Base-by-base conservation (phyloP, 1,140 invertebrate genomes). In the Drosophila obscura region DNA sequence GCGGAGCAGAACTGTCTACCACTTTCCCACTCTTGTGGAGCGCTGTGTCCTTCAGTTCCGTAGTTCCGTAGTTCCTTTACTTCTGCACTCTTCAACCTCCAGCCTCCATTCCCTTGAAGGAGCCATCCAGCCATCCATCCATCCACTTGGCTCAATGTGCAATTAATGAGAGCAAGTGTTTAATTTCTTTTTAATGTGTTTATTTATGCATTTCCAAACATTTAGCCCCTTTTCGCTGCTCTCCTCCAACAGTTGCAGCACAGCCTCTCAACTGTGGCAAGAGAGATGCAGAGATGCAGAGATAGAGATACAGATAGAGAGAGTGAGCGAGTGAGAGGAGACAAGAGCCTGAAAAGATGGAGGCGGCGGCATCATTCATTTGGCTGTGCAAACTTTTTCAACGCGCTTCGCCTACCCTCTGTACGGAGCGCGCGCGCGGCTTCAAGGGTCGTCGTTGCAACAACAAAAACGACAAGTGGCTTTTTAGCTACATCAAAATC, bases 401-500 rank as follows among this genome's bases (percentile, higher is more conserved):
- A 87, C 82, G 81, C 81, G 81, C 81, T 69, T 69, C 45, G 50
- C 80, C 50, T 2, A 7, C 5, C 26, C 19, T 1, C 19, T 1
- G 1, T 1, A 1, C 19, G 19, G 1, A 19, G 19, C 19, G 19
- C 19, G 19, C 9, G 9, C 31, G 31, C 9, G 73, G 53, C 63
- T 81, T 80, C 68, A 81, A 84, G 80, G 62, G 60, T 57, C 45
- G 60, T 57, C 45, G 62, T 62, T 52, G 52, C 63, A 71, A 58
- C 64, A 71, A 51, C 67, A 77, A 72, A 63, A 77, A 77, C 69
- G 78, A 64, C 82, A 82, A 85, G 81, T 87, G 81, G 78, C 81
- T 82, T 87, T 85, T 85, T 78, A 85, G 81, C 82, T 78, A 87
- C 81, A 87, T 87, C 78, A 87, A 78, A 85, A 87, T 87, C 81